Base-by-base conservation (phyloP, 2,113 vertebrate species). In the Pithys albifrons region DNA sequence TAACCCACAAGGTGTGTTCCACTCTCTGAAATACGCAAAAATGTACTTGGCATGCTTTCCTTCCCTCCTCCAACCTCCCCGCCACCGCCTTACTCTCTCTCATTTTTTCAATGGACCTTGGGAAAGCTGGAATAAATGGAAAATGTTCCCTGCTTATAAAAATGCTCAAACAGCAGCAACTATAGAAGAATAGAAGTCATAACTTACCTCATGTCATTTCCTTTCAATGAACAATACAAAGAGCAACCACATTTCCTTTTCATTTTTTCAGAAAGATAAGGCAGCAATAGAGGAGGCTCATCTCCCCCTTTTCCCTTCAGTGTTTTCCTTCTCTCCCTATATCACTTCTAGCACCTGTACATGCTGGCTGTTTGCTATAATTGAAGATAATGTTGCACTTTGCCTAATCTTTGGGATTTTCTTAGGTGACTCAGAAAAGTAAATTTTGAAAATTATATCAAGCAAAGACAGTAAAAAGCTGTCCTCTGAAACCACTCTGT, bases 31-130 rank as follows among this genome's bases (percentile, higher is more conserved):
- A 79, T 20, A 55, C 19, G 69, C 13, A 85, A 29, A 82, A 75
- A 69, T 24, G 2, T 6, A 20, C 25, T 22, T 31, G 28, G 6
- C 25, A 20, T 3, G 0, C 4, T 52, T 11, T 72, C 3, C 27
- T 7, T 69, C 29, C 7, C 24, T 17, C 18, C 11, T 69, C 14
- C 41, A n/a, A 22, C 39, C 27, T 27, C 23, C 7, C 15, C 6
- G 11, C 19, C 8, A 5, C 8, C 14, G 35, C 6, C 23, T 61
- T 29, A 33, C 5, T 49, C 7, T 37, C 64, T 45, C 7, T 3
- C 1, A 2, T 12, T 19, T 59, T 73, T 69, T 10, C 1, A 3
- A 6, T 13, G 17, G 19, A 72, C 37, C 29, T 19, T 29, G 31
- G 33, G 43, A 80, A 81, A 71, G 6, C 22, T 61, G 27, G 6